Conservation (phyloP, 2,888 invertebrate genomes). For the Liopterus haemorrhoidalis region DNA sequence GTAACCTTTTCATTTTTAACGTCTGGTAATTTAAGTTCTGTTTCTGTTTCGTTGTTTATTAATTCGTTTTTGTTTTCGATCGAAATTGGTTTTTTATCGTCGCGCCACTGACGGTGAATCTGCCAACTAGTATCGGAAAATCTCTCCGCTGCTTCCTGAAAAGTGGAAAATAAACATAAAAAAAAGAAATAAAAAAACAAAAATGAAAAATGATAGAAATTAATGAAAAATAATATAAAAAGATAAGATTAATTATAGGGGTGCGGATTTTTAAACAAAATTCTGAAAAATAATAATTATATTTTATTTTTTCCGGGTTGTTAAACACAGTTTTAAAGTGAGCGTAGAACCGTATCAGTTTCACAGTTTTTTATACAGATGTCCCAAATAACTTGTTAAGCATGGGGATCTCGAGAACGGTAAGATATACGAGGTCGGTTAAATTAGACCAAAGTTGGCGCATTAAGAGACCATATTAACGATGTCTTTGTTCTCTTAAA, state of each 20-base stretch:
- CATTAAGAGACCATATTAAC: no score
- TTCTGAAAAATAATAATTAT: no score
- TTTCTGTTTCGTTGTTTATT: slow-evolving; percentile 13
- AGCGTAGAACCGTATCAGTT: no score
- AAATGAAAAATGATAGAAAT: slow-evolving; percentile 12
- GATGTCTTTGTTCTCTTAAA: no score
- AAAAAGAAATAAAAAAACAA: slow-evolving; percentile 15
- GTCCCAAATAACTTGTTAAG: no score
- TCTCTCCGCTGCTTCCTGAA: slow-evolving; percentile 60
- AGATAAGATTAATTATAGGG: slow-evolving; percentile 7
- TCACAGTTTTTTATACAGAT: no score
- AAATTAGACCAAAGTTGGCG: no score
- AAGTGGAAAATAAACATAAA: slow-evolving; percentile 23
- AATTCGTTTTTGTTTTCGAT: slow-evolving; percentile 35
- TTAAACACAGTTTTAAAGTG: no score
- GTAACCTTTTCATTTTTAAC: slow-evolving; percentile 22
- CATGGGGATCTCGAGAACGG: no score
- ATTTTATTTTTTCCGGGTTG: no score
- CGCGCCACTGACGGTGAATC: slow-evolving; percentile 63
- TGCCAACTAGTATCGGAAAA: slow-evolving; percentile 71
- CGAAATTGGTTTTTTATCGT: slow-evolving; percentile 49
- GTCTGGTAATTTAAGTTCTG: slow-evolving; percentile 23
- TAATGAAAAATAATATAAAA: slow-evolving; percentile 11
- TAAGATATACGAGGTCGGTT: no score
- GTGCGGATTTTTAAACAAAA: no score